Conservation (phyloP, 2,797 vertebrate genomes). For the Bovichtus diacanthus region DNA sequence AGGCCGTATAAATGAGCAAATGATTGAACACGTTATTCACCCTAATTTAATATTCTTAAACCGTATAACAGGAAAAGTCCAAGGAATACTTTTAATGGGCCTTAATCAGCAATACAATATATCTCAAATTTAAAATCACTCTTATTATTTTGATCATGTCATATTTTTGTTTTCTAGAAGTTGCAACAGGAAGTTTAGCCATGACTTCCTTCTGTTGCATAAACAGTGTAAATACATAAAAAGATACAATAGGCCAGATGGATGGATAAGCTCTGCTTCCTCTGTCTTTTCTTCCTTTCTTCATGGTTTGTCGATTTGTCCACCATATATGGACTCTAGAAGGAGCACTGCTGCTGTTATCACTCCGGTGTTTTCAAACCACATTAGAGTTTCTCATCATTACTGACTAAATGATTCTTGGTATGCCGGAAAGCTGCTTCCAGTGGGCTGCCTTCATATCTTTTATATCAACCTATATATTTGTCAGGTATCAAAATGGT, state of each 20-base stretch:
- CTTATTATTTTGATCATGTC: background rate
- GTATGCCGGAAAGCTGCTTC: constrained; percentile 59
- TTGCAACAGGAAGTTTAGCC: background rate
- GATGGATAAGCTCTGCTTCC: constrained; percentile 17
- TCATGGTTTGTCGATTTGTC: background rate
- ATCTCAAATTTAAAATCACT: background rate
- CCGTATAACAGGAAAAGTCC: background rate
- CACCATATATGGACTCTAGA: constrained; percentile 31
- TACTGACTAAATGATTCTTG: constrained; percentile 47
- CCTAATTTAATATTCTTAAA: background rate
- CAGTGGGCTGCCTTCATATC: background rate
- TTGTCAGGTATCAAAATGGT: background rate
- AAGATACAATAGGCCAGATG: constrained; percentile 7
- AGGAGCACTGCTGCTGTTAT: background rate
- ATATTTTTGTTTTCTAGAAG: background rate
- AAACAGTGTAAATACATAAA: background rate
- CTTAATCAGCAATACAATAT: background rate
- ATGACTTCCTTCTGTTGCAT: background rate
- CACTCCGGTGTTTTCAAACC: constrained; percentile 38
- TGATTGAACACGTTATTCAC: background rate
- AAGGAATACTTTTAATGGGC: background rate
- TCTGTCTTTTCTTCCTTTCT: constrained; percentile 9
- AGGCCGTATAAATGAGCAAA: background rate
- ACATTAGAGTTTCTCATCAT: constrained; percentile 47
- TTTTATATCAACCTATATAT: constrained; percentile 3